Conservation (phyloP, 2,113 vertebrate species). For the Lethenteron camtschaticum region DNA sequence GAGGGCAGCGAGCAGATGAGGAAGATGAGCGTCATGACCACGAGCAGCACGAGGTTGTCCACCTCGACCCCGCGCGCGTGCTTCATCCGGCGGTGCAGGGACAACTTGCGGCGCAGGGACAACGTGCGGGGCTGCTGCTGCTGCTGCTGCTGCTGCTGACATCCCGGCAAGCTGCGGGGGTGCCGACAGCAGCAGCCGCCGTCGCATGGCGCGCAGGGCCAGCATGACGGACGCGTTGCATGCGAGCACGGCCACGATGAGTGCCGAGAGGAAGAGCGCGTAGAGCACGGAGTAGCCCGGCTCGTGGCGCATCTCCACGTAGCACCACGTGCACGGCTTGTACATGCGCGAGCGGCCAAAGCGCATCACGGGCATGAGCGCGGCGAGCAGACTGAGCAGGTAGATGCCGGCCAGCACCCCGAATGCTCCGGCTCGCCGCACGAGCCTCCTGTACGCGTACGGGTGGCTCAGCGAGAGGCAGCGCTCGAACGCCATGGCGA, state of each 20-base stretch:
- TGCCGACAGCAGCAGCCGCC: not conserved
- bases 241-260: slow-evolving; percentile 24
- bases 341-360: slow-evolving; percentile 23
- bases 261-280: slow-evolving; percentile 23
- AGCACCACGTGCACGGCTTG: slow-evolving; percentile 41
- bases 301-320: slow-evolving; percentile 22
- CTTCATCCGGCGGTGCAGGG: not conserved
- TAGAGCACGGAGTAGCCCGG: slow-evolving; percentile 30
- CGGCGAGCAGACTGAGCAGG: slow-evolving; percentile 22
- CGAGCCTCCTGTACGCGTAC: slow-evolving; percentile 27
- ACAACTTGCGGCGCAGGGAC: not conserved
- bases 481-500: slow-evolving; percentile 59
- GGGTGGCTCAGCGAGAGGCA: slow-evolving; percentile 53
- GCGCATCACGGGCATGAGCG: slow-evolving; percentile 24
- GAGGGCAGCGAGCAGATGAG: slow-evolving; percentile 68
- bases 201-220: slow-evolving; percentile 24
- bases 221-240: slow-evolving; percentile 33
- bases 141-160: not conserved
- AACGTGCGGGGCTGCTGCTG: not conserved
- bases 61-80: slow-evolving; percentile 29
- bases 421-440: not conserved
- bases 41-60: slow-evolving; percentile 60
- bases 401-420: slow-evolving; percentile 14
- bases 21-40: slow-evolving; percentile 72
- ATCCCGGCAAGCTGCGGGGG: not conserved